Evolutionary conservation across 2,113 vertebrate species (phyloP), one percentile per base, ranked within the genome.

Genomic region (Nematolebias whitei): DNA sequence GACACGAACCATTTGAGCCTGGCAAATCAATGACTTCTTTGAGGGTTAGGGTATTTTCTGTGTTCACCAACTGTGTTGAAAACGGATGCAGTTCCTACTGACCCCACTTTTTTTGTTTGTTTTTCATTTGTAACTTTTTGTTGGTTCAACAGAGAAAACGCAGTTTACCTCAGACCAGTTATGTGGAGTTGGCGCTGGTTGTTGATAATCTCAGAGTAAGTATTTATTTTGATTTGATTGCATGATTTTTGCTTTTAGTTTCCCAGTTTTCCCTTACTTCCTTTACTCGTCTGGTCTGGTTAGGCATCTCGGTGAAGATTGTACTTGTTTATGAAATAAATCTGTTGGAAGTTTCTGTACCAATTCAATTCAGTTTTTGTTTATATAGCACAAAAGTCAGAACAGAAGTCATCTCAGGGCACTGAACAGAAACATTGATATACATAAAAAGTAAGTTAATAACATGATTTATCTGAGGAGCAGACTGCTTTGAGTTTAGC

Each of bases 161-260:
- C 64, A 90, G 76, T 56, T 80, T 95, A 62, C 92, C 95, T 19
- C 87, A 90, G 62, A 94, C 91, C 52, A 93, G 90, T 77, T 97
- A 93, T 4, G 85, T 97, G 32, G 95, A 97, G 83, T 73, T 97
- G 78, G 93, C 84, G 8, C 69, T 96, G 63, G 94, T 97, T 53
- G 93, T 93, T 19, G 96, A 97, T 84, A 82, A 95, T 49, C 74
- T 87, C 29, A 94, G 94, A 90, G 95, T 97, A 86, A 90, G 82
- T 73, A 10, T 13, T 18, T 44, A 18, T n/a, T 2, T n/a, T 44
- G 43, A 44, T n/a, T 44, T 16, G 18, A n/a, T 18, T n/a, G 6
- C 43, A 44, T 18, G 5, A 39, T 10, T 39, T 13, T 12, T 41
- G 40, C 12, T 14, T 41, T 15, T 41, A 15, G 7, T 47, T 47